Base-by-base conservation (phyloP, 1,140 invertebrate species). In the Neodiprion pinetum region DNA sequence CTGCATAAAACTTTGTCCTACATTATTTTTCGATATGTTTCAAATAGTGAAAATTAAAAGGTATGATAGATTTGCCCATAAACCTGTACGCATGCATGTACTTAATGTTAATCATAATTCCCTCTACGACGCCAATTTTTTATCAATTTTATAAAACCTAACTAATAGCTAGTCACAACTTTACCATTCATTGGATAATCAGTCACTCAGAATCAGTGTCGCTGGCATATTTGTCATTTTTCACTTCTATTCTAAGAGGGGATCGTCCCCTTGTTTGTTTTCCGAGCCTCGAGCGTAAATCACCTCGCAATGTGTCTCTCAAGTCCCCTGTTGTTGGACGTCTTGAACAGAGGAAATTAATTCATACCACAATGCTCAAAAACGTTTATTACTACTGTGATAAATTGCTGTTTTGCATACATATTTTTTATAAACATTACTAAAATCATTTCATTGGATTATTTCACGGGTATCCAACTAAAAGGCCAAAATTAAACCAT, bases 241-340 rank as follows among this genome's bases (percentile, higher is more conserved):
- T 86, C 7, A 87, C 80, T 82, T 87, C 85, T 86, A 87, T 87
- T 76, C 86, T 86, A 21, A 87, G 76, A 3, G 85, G 84, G 48
- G 86, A 87, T 67, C 85, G 81, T 17, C 80, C 82, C 74, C 82
- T 81, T 14, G 81, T 80, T 14, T 86, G 80, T 74, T 81, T 82
- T 10, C 85, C 82, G 7, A 87, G 81, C 4, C 86, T 80, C 7
- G 85, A 86, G 61, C 86, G 77, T 10, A 87, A 75, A 72, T 87
- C 85, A 12, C 80, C 67, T 40, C 78, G 85, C 47, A 86, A 73
- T 0, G 78, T 80, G 67, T 74, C 79, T 61, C 84, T 83, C 7
- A 85, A 78, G 76, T 87, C 83, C 61, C 74, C 72, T 70, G 73
- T 76, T 40, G 74, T 71, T 9, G 75, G 68, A 73, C 76, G 71